Conservation (phyloP, 2,797 vertebrate species). For the Dendrocincla fuliginosa region DNA sequence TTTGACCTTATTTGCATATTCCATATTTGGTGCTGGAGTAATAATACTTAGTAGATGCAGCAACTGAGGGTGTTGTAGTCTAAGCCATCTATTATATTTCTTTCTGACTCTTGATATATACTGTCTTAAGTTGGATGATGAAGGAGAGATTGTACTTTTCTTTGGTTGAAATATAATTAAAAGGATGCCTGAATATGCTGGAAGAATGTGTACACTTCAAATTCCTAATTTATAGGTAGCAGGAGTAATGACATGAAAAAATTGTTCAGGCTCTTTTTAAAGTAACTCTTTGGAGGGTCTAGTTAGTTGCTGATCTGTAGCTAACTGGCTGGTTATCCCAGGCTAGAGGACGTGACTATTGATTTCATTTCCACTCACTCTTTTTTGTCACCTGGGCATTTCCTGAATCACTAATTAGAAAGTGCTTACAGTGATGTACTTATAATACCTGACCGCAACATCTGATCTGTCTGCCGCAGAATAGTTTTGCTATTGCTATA, state of each 20-base stretch:
- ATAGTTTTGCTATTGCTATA: neutral
- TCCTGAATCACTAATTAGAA: neutral
- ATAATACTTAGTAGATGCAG: neutral
- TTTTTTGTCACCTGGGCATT: neutral
- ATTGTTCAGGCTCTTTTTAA: neutral
- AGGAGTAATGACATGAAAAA: neutral
- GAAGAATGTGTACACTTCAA: neutral
- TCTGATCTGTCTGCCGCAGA: neutral
- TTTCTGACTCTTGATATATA: neutral
- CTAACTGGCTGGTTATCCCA: neutral
- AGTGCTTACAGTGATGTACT: neutral
- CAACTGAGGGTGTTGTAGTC: neutral
- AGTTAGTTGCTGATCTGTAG: neutral
- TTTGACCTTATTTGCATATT: neutral
- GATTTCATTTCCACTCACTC: neutral
- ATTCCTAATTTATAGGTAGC: neutral
- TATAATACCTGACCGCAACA: neutral
- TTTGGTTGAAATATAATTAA: neutral
- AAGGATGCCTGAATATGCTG: neutral
- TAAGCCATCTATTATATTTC: neutral
- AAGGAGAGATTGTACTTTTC: neutral
- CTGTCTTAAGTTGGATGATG: neutral
- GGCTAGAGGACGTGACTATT: neutral
- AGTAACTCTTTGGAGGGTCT: neutral
- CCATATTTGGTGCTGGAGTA: neutral